These are phyloP conservation scores for Elaphurus davidianus DNA, from an alignment of 2,113 vertebrate species.

Conservation along the genomic window DNA sequence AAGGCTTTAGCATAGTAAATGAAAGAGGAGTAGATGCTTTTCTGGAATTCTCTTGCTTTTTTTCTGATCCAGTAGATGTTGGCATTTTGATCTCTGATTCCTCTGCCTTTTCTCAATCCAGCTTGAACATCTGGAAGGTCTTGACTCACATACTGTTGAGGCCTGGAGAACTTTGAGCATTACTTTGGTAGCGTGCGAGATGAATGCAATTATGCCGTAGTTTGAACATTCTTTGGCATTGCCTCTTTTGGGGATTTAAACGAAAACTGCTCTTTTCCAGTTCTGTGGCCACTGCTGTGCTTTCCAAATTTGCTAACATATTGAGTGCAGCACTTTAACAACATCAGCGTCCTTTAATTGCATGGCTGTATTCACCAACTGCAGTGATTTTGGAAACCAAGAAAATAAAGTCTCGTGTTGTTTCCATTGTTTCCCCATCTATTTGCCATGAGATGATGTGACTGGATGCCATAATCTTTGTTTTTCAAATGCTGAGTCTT, in stretches of 20 bases:
- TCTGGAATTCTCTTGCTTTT: neutral
- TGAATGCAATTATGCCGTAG: neutral
- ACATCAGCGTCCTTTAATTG: neutral
- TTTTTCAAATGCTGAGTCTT: neutral
- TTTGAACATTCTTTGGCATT: neutral
- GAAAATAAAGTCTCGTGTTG: neutral
- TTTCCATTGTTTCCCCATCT: neutral
- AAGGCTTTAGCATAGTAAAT: neutral
- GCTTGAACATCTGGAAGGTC: neutral
- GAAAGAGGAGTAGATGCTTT: neutral
- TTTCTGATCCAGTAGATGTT: neutral
- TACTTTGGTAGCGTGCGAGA: neutral
- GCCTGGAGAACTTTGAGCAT: neutral
- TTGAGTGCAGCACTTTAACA: neutral
- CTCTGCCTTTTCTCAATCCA: neutral
- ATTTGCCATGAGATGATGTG: neutral
- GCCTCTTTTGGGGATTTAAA: neutral
- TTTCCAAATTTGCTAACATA: neutral
- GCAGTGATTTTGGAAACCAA: neutral
- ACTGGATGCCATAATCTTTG: neutral
- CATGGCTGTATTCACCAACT: neutral
- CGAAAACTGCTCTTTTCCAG: neutral
- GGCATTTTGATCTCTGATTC: neutral
- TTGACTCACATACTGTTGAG: neutral
- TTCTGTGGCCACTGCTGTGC: neutral